Evolutionary conservation across 2,113 vertebrate species (phyloP).

Genomic region (Zootoca vivipara): DNA sequence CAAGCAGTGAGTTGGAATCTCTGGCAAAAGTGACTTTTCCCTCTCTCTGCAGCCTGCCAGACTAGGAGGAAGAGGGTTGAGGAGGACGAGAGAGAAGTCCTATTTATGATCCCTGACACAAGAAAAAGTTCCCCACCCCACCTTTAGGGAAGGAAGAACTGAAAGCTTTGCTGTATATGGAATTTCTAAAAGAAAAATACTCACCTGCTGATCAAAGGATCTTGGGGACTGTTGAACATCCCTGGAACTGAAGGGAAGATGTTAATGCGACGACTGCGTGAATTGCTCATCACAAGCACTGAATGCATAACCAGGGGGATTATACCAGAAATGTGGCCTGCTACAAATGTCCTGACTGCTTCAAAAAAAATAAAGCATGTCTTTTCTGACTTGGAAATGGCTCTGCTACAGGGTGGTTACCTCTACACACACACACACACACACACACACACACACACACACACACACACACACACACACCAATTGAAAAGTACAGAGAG

Average conservation of each 20-base stretch:
- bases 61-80: too few species aligned
- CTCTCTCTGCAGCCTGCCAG: too few species aligned
- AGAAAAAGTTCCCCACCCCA: background rate
- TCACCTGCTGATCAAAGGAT: conserved; percentile 78
- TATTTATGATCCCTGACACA: background rate
- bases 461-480: too few species aligned
- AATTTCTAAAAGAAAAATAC: conserved; percentile 14
- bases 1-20: too few species aligned
- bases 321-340: background rate
- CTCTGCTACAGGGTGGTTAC: too few species aligned
- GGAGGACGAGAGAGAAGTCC: too few species aligned
- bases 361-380: background rate
- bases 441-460: too few species aligned
- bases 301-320: background rate
- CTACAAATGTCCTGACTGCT: too few species aligned
- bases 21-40: too few species aligned
- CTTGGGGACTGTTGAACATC: conserved; percentile 77
- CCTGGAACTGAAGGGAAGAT: conserved; percentile 62
- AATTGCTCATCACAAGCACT: background rate
- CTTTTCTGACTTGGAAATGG: background rate
- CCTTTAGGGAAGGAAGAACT: background rate
- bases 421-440: too few species aligned
- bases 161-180: background rate
- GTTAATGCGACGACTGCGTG: background rate
- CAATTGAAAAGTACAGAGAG: too few species aligned